These are phyloP conservation scores for Accipiter virgatus DNA, from an alignment of 2,113 vertebrate species.

Conservation along the genomic window DNA sequence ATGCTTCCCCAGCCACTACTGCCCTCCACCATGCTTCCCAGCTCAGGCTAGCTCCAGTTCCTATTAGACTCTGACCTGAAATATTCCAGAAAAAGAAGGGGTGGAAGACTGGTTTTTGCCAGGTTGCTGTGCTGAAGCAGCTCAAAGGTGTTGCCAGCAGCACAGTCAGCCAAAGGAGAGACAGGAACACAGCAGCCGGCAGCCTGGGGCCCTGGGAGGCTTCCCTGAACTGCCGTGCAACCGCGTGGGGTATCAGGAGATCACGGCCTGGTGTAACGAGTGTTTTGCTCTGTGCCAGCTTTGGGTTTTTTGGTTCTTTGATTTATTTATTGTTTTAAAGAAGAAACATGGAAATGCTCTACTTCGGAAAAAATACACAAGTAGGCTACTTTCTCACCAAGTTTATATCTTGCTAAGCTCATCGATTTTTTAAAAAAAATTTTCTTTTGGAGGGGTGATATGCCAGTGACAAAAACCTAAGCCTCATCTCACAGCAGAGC, in stretches of 20 bases:
- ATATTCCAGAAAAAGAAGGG: background rate
- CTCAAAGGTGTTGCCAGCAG: background rate
- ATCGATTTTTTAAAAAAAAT: background rate
- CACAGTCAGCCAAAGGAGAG: background rate
- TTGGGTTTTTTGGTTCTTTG: background rate
- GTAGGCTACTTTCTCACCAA: background rate
- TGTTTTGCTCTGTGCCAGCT: background rate
- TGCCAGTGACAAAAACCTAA: background rate
- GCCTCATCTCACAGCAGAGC: background rate
- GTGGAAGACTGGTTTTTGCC: background rate
- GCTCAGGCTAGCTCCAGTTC: background rate
- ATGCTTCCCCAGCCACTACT: background rate
- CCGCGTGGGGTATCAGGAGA: background rate
- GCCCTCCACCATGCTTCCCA: background rate
- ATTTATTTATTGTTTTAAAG: background rate
- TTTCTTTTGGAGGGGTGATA: background rate
- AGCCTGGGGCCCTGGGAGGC: fast-evolving
- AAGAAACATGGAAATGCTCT: background rate
- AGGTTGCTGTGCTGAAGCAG: background rate
- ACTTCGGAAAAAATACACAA: background rate
- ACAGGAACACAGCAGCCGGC: fast-evolving
- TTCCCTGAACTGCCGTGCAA: background rate
- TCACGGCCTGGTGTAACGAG: background rate
- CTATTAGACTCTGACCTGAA: background rate
- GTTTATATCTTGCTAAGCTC: background rate